Base-by-base conservation (phyloP, 2,797 vertebrate species). In the Sebastes taczanowskii region DNA sequence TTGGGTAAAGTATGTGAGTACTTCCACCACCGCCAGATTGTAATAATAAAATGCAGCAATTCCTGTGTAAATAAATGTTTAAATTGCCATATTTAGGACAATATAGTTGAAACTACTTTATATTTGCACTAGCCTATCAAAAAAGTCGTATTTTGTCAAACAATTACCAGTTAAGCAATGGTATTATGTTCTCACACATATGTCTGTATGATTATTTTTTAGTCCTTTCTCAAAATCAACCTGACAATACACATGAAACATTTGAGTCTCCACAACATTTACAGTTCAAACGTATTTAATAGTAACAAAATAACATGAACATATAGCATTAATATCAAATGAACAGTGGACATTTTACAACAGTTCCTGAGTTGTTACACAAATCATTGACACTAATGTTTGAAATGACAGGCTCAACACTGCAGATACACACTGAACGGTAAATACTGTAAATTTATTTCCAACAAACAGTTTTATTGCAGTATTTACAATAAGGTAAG, bases 341-440 rank as follows among this genome's bases (percentile, higher is more conserved):
- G 62, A 94, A 92, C 88, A 92, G 89, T 92, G 90, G 81, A 91
- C 82, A 89, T 91, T 89, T 87, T 90, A 93, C 84, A 94, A 93
- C 91, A 91, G 91, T 95, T 95, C 95, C 94, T 96, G 95, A 96
- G 95, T 94, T 94, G 84, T 93, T 93, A 93, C 94, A 94, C 90
- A 94, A 92, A 93, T 91, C 77, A 83, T 93, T 87, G 78, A 92
- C 86, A 86, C 80, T 84, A 72, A 90, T 79, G 85, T 85, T 89
- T 89, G 74, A 93, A 91, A 94, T 95, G 88, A 96, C 80, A 95
- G 97, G 11, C 93, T 97, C 86, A 97, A 98, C 86, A 95, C 95
- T 27, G 91, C 88, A 72, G 96, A 97, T 93, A 97, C 95, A 92
- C 97, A 96, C 87, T 85, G 95, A 92, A 96, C 96, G 14, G 94